These are phyloP conservation scores for Drosophila gunungcola DNA, from an alignment of 1,140 invertebrate species.

Conservation along the genomic window DNA sequence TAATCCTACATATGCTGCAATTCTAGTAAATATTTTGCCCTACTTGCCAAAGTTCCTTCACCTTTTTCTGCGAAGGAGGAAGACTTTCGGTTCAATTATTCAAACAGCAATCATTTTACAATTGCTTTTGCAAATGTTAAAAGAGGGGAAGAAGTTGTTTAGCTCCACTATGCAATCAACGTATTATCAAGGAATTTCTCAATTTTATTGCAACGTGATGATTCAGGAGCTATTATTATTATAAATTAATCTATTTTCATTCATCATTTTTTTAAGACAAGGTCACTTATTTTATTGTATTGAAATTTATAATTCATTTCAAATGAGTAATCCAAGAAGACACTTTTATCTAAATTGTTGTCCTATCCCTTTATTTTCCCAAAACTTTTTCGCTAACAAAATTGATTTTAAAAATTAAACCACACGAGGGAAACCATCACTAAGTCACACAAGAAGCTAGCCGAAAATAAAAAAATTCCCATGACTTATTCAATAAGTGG, in stretches of 20 bases:
- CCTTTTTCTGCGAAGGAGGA: constrained; percentile 7
- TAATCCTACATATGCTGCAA: not conserved
- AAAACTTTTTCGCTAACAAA: not conserved
- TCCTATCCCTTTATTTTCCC: not conserved
- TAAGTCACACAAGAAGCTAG: constrained; percentile 8
- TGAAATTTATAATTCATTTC: not conserved
- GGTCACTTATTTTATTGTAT: not conserved
- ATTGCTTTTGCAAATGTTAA: constrained; percentile 8
- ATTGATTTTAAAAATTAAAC: constrained; percentile 6
- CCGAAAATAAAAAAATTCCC: not conserved
- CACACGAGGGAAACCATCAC: constrained; percentile 8
- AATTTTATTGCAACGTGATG: not conserved
- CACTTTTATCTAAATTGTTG: not conserved
- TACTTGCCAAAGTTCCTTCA: constrained; percentile 17
- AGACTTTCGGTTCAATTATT: constrained; percentile 35
- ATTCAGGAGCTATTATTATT: not conserved
- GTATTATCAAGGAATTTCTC: constrained; percentile 1
- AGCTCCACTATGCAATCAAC: constrained; percentile 12
- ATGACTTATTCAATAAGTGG: constrained; percentile 18
- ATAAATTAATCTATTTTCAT: no score
- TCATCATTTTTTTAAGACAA: not conserved
- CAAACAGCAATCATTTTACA: constrained; percentile 33
- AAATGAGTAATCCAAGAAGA: not conserved
- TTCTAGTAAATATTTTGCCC: constrained; percentile 6
- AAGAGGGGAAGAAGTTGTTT: not conserved